Percentiles rank a stretch among this genome's conserved stretches.
Evolutionary conservation across 2,888 invertebrate genomes (phyloP).

Genomic region (Xestobium rufovillosum): DNA sequence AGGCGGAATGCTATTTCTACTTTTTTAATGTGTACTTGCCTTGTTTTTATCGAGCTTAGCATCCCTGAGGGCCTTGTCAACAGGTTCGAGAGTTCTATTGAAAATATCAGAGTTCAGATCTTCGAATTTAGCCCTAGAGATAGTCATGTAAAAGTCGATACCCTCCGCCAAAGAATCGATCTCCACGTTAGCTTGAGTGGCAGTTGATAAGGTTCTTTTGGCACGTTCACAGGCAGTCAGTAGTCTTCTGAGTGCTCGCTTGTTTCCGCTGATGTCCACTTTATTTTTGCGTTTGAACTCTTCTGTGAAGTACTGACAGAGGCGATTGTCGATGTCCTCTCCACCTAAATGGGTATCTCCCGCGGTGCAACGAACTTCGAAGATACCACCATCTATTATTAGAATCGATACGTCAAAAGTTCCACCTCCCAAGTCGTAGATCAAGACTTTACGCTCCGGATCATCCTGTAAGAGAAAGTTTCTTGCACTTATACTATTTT

Average conservation of each 20-base stretch:
- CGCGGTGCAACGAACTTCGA: slow-evolving; percentile 54
- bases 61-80: slow-evolving; percentile 56
- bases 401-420: slow-evolving; percentile 67
- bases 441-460: slow-evolving; percentile 41
- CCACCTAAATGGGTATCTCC: slow-evolving; percentile 52
- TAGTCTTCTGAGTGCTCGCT: slow-evolving; percentile 52
- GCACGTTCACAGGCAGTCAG: slow-evolving; percentile 57
- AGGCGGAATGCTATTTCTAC: too few species aligned
- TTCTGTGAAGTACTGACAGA: slow-evolving; percentile 48
- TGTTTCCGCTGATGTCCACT: slow-evolving; percentile 42
- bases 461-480: too few species aligned
- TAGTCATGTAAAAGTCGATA: slow-evolving; percentile 51
- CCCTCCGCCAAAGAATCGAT: slow-evolving; percentile 55
- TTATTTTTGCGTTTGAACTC: slow-evolving; percentile 51
- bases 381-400: slow-evolving; percentile 57
- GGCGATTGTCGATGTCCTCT: slow-evolving; percentile 49
- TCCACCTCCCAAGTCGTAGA: slow-evolving; percentile 49
- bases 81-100: slow-evolving; percentile 54
- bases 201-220: slow-evolving; percentile 51
- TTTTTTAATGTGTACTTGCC: too few species aligned
- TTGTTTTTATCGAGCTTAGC: slow-evolving; percentile 52
- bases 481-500: too few species aligned
- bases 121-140: slow-evolving; percentile 58
- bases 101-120: slow-evolving; percentile 57
- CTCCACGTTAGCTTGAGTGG: slow-evolving; percentile 51